Base-by-base conservation (phyloP, 2,888 invertebrate genomes). In the Carcina quercana region DNA sequence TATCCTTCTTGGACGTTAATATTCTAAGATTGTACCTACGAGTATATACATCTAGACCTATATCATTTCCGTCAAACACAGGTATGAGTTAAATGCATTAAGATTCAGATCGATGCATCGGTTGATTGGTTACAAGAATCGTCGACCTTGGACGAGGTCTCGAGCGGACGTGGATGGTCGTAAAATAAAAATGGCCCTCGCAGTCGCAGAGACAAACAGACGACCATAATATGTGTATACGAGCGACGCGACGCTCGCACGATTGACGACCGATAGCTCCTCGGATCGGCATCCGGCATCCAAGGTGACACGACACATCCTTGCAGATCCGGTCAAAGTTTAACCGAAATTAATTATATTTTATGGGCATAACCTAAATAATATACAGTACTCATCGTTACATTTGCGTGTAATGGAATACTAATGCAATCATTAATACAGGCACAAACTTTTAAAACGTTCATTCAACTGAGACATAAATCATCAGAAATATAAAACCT, bases 201-300 rank as follows among this genome's bases (percentile, higher is more conserved):
- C 59, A 58, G 59, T 51, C 58, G 59, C 66, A 61, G 62, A 71
- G 68, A 71, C 76, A 70, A 67, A 76, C 72, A 67, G 63, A 68
- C 62, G 65, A 59, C 65, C 65, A 50, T 52, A 63, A 61, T 73
- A 74, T n/a, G n/a, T n/a, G n/a, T n/a, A n/a, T n/a, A 71, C 70
- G 74, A 70, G 73, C 67, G 64, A 63, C 70, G 59, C 70, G 73
- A 67, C 68, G 66, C 64, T 71, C 62, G 63, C 60, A 67, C 78
- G 80, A 83, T 80, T 70, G 80, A 74, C 78, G 75, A 68, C 57
- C 78, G 78, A 80, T 80, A 80, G 69, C 64, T 76, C 56, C 70
- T 53, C 74, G 69, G 73, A 68, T 49, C 68, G 72, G 69, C 74
- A 76, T 82, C 82, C 80, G 80, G 78, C 72, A 71, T 63, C 71